Percentiles rank a stretch among this genome's conserved stretches.
Evolutionary conservation across 2,113 vertebrate genomes (phyloP).

Genomic region (Syngnathus typhle): DNA sequence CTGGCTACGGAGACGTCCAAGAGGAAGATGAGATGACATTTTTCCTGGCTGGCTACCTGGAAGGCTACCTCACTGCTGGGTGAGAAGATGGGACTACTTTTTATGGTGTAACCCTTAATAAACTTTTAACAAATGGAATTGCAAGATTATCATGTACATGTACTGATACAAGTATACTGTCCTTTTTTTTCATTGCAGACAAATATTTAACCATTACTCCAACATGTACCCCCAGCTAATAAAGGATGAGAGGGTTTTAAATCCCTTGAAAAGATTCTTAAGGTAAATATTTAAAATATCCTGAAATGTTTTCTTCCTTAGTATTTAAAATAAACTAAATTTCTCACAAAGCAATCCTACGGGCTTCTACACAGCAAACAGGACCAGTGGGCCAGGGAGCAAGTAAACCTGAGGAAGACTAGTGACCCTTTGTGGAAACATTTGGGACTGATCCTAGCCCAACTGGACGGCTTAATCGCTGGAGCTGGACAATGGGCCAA

Average conservation of each 20-base stretch:
- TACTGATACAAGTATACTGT: background rate
- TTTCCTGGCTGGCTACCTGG: conserved; percentile 82
- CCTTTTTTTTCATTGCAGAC: conserved; percentile 65
- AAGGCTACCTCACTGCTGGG: conserved; percentile 83
- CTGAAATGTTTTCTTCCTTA: background rate
- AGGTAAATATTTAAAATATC: conserved; percentile 44
- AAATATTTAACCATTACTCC: conserved; percentile 77
- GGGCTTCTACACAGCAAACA: conserved; percentile 70
- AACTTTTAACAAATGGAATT: background rate
- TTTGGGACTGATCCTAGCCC: conserved; percentile 75
- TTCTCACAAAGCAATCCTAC: background rate
- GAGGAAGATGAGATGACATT: conserved; percentile 73
- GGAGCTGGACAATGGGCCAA: conserved; percentile 77
- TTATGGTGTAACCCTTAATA: background rate
- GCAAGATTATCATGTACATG: background rate
- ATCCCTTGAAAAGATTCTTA: conserved; percentile 75
- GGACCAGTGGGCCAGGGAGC: conserved; percentile 77
- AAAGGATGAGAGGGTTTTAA: conserved; percentile 62
- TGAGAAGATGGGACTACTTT: conserved; percentile 60
- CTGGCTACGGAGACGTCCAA: conserved; percentile 71
- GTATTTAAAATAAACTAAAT: background rate
- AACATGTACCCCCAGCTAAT: conserved; percentile 86
- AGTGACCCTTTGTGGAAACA: conserved; percentile 79
- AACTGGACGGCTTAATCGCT: conserved; percentile 80
- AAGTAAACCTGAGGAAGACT: conserved; percentile 63